Percentiles rank a stretch among this genome's conserved stretches.
Evolutionary conservation across 2,888 invertebrate genomes (phyloP).

Genomic region (Andrena trimmerana): DNA sequence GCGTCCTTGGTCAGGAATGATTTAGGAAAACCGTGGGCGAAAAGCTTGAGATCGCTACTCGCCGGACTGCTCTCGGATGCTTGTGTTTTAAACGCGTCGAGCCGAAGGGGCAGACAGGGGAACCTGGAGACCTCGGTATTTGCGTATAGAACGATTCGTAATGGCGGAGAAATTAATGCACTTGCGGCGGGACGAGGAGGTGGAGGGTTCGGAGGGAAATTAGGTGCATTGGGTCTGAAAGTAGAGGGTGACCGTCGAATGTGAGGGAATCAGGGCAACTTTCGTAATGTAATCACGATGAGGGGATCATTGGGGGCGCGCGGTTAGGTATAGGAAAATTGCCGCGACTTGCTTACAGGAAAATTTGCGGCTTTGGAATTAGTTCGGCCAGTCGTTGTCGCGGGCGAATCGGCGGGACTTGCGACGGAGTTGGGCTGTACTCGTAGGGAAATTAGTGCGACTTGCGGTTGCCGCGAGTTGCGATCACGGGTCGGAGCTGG

Average conservation of each 20-base stretch:
- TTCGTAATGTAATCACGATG: constrained; percentile 14
- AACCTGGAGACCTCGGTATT: not conserved
- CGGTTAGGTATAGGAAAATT: constrained; percentile 33
- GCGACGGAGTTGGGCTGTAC: constrained; percentile 33
- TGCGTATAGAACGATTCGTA: not conserved
- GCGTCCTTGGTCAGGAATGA: constrained; percentile 51
- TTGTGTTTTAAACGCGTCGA: not conserved
- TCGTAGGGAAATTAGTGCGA: constrained; percentile 45
- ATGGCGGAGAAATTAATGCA: not conserved
- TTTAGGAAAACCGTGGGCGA: constrained; percentile 30
- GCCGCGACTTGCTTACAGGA: constrained; percentile 43
- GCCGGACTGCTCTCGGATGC: too few relatives aligned
- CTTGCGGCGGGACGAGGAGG: too few relatives aligned
- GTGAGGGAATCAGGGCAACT: not conserved
- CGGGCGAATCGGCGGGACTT: constrained; percentile 33
- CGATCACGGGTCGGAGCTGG: constrained; percentile 9
- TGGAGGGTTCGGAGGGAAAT: too few relatives aligned
- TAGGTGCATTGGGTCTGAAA: too few relatives aligned
- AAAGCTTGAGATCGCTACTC: not conserved
- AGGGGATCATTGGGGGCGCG: constrained; percentile 15
- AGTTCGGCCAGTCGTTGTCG: constrained; percentile 34
- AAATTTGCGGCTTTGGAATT: constrained; percentile 48
- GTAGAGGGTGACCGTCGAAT: not conserved
- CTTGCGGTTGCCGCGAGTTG: constrained; percentile 44
- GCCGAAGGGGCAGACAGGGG: not conserved